Evolutionary conservation across 2,797 vertebrate species (phyloP).

Genomic region (Mus caroli): DNA sequence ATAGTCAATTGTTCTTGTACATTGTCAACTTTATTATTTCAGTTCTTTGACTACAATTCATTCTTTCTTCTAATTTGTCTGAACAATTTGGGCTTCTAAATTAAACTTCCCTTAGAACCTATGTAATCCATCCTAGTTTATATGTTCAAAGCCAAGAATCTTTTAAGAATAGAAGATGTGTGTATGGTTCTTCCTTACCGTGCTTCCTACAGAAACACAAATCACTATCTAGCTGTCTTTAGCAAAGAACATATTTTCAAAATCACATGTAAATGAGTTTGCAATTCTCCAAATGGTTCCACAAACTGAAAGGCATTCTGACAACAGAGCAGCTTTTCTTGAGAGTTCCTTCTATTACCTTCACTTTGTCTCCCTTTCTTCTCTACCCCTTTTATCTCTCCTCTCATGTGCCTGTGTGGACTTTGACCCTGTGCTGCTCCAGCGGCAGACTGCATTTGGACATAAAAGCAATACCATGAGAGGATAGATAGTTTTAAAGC

Average conservation of each 20-base stretch:
- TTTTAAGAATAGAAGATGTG: constrained; percentile 1
- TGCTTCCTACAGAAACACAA: constrained; percentile 5
- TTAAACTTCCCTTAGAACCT: constrained; percentile 58
- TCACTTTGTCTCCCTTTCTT: background rate
- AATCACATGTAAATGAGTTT: constrained; percentile 2
- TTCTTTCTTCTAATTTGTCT: background rate
- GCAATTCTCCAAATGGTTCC: background rate
- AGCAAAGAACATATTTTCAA: background rate
- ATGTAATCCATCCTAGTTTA: background rate
- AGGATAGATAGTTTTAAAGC: constrained; percentile 1
- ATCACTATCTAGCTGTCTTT: background rate
- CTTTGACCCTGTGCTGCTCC: background rate
- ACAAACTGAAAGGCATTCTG: constrained; percentile 30
- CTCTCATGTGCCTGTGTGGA: background rate
- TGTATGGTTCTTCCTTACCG: background rate
- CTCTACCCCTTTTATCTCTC: background rate
- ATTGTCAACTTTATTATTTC: constrained; percentile 5
- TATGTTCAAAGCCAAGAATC: constrained; percentile 18
- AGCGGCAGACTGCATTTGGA: background rate
- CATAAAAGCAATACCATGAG: background rate
- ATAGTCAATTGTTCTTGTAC: background rate
- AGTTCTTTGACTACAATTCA: background rate
- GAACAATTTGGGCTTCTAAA: constrained; percentile 24
- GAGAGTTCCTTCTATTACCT: constrained; percentile 9
- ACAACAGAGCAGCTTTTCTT: background rate